Evolutionary conservation across 2,888 invertebrate genomes (phyloP).

Genomic region (Harpalus rubripes): DNA sequence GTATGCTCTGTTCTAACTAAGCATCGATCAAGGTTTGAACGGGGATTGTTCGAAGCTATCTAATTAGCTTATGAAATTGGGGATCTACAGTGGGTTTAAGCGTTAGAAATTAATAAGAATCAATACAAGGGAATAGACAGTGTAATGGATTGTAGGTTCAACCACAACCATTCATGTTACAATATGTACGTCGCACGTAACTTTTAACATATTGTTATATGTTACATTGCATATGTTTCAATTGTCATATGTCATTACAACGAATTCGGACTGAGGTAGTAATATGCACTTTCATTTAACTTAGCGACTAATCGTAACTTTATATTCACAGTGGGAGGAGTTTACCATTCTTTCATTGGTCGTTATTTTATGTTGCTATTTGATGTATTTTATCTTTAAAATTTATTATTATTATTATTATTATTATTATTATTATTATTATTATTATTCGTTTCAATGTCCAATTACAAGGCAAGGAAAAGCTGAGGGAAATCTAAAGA

Average conservation of each 20-base stretch:
- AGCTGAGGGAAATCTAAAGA: no score
- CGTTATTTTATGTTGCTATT: constrained; percentile 58
- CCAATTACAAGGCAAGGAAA: no score
- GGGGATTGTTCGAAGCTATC: not conserved
- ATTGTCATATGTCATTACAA: constrained; percentile 47
- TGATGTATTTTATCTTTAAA: constrained; percentile 44
- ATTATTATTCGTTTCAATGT: not conserved
- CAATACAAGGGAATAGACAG: no score
- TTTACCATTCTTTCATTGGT: constrained; percentile 63
- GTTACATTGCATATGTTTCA: constrained; percentile 7
- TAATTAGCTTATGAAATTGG: not conserved
- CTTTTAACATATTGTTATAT: not conserved
- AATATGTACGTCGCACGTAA: no score
- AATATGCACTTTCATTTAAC: constrained; percentile 61
- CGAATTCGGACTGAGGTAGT: constrained; percentile 54
- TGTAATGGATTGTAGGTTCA: no score
- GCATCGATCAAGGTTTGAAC: constrained; percentile 17
- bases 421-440: not conserved
- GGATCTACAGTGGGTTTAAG: no score
- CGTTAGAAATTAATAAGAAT: no score
- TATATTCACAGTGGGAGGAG: constrained; percentile 64
- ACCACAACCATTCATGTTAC: no score
- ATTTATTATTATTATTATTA: not conserved
- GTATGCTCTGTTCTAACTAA: not conserved
- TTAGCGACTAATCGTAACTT: constrained; percentile 62